phyloP scores from a whole-genome alignment of 1,140 invertebrate genomes.

The Dufourea novaeangliae region DNA sequence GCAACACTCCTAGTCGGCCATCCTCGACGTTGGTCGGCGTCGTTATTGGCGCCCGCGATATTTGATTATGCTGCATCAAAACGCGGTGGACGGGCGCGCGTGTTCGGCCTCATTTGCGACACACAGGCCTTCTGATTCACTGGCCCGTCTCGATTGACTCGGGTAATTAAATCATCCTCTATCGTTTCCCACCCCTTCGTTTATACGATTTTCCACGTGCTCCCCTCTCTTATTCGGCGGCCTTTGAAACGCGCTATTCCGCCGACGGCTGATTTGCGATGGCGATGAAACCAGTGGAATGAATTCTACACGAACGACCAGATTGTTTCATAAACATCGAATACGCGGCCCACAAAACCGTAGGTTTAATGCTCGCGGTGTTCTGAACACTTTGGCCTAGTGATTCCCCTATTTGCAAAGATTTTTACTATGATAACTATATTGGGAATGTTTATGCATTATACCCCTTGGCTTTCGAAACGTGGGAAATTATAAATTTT shows the following conservation, averaged over 20 bases:
- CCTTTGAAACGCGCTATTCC: background rate
- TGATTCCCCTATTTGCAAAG: too few species aligned
- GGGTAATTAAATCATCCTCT: slow-evolving; percentile 51
- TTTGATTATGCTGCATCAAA: slow-evolving; percentile 43
- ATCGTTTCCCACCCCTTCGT: background rate
- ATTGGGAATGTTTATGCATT: too few species aligned
- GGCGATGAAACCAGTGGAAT: background rate
- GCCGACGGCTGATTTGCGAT: background rate
- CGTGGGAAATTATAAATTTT: too few species aligned
- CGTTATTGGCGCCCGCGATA: slow-evolving; percentile 24
- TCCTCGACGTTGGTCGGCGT: background rate
- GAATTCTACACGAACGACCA: background rate
- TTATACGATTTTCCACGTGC: background rate
- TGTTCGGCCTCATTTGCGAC: slow-evolving; percentile 50
- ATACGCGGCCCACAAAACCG: background rate
- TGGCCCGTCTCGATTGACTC: slow-evolving; percentile 24
- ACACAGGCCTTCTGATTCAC: slow-evolving; percentile 44
- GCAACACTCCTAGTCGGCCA: slow-evolving; percentile 8
- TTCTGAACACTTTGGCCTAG: too few species aligned
- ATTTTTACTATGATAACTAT: too few species aligned
- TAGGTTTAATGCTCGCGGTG: background rate
- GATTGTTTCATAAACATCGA: background rate
- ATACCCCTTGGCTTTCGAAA: too few species aligned
- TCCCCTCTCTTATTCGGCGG: background rate
- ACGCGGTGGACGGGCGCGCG: slow-evolving; percentile 33